Evolutionary conservation across 2,113 vertebrate species (phyloP).

Genomic region (Phyllopteryx taeniolatus): DNA sequence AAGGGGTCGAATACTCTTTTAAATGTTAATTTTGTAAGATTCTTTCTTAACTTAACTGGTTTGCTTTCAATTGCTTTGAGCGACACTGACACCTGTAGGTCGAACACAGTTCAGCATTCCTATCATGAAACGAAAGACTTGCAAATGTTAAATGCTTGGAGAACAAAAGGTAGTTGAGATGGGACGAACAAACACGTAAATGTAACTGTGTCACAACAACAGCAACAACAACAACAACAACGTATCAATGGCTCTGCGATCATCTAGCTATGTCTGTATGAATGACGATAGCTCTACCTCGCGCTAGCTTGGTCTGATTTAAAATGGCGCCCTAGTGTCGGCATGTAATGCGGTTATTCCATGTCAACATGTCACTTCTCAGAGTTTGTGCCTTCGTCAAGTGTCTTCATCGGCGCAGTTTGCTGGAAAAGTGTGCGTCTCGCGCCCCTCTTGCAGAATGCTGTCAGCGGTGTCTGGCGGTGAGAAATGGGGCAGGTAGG

Average conservation of each 20-base stretch:
- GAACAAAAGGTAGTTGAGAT: not conserved
- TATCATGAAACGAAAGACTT: not conserved
- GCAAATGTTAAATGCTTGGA: not conserved
- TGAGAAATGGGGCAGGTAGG: conserved; percentile 25
- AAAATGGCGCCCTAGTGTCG: conserved; percentile 68
- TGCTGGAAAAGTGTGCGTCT: conserved; percentile 34
- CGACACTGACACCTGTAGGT: conserved; percentile 59
- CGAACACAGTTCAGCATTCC: not conserved
- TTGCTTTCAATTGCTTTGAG: conserved; percentile 3
- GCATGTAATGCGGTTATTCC: conserved; percentile 57
- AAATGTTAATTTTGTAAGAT: too few species aligned
- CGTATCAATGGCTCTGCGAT: conserved; percentile 36
- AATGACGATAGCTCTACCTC: not conserved
- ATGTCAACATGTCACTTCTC: conserved; percentile 75
- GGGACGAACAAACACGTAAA: not conserved
- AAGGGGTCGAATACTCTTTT: too few species aligned
- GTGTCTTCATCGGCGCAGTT: conserved; percentile 35
- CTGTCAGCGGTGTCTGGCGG: conserved; percentile 46
- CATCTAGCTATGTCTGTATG: conserved; percentile 16
- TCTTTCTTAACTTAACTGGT: not conserved
- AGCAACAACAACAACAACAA: too few species aligned
- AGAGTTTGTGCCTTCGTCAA: conserved; percentile 60
- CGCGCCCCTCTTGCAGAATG: conserved; percentile 21
- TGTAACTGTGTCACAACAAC: not conserved
- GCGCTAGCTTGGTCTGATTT: conserved; percentile 54